These are phyloP conservation scores for Palythoa caribaeorum DNA, from an alignment of 92 coral and sea anemone genomes.

Conservation along the genomic window DNA sequence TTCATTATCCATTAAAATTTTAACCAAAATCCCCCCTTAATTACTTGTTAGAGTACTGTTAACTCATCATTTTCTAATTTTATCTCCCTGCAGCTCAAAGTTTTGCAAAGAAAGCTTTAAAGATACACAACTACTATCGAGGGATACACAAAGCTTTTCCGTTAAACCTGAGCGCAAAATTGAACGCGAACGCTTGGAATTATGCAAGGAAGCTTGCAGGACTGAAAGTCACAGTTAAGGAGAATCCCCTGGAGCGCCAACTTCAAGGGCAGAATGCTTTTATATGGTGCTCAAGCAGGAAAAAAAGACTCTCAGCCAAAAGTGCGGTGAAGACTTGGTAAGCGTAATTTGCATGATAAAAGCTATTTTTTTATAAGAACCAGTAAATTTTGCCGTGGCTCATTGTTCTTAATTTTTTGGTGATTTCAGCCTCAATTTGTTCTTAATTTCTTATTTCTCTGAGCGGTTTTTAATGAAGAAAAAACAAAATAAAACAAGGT, in stretches of 20 bases:
- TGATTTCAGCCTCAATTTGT: too few species aligned
- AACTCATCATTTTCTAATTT: background rate
- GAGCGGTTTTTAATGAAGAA: too few species aligned
- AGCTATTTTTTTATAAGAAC: too few species aligned
- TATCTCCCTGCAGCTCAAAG: conserved; percentile 13
- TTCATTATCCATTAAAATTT: too few species aligned
- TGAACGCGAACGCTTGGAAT: conserved; percentile 34
- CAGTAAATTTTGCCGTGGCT: too few species aligned
- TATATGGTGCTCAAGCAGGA: conserved; percentile 21
- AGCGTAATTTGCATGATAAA: background rate
- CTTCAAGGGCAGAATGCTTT: conserved; percentile 33
- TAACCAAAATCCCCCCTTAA: too few species aligned
- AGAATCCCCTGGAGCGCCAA: conserved; percentile 9
- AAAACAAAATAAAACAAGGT: too few species aligned
- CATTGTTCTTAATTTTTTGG: too few species aligned
- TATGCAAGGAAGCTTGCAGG: conserved; percentile 48
- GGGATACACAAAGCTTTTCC: conserved; percentile 36
- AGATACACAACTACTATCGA: conserved; percentile 53
- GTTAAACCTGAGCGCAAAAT: conserved; percentile 34
- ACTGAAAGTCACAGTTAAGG: background rate
- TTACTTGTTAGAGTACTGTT: background rate
- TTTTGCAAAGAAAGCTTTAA: conserved; percentile 52
- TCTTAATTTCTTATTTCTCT: too few species aligned
- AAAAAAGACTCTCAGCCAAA: conserved; percentile 17
- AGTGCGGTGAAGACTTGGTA: conserved; percentile 31